phyloP scores from a whole-genome alignment of 2,113 vertebrate species.

The Cyanoramphus novaezelandiae region DNA sequence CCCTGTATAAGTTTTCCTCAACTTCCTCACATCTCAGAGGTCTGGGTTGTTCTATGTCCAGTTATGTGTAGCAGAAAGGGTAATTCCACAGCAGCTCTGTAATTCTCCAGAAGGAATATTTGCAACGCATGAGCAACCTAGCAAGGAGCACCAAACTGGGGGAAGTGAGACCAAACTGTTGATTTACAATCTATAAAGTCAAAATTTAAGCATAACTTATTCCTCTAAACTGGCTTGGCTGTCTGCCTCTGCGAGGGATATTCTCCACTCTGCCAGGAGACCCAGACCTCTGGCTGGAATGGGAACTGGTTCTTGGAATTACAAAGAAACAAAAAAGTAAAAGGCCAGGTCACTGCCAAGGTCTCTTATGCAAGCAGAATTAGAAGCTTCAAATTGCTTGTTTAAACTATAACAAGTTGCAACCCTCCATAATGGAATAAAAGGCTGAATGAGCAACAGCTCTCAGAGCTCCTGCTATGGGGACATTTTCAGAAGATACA shows the following conservation, averaged over 20 bases:
- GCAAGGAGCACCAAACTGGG: background rate
- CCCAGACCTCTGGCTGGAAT: background rate
- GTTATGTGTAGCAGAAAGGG: background rate
- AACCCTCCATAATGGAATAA: background rate
- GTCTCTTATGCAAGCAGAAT: background rate
- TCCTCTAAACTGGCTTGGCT: background rate
- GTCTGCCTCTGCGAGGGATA: background rate
- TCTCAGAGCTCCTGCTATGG: background rate
- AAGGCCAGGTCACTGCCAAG: background rate
- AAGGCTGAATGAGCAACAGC: background rate
- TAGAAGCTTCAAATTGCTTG: background rate
- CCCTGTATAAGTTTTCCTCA: background rate
- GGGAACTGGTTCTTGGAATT: background rate
- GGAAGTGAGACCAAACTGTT: background rate
- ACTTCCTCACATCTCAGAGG: background rate
- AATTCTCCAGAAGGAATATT: background rate
- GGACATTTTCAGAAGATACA: background rate
- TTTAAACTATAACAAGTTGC: background rate
- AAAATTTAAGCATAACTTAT: background rate
- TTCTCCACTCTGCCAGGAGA: background rate
- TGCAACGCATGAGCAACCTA: background rate
- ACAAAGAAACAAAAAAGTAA: background rate
- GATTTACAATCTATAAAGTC: background rate
- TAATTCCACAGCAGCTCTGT: background rate
- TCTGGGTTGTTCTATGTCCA: background rate